Evolutionary conservation across 2,113 vertebrate species (phyloP).

Genomic region (Phaethornis superciliosus): DNA sequence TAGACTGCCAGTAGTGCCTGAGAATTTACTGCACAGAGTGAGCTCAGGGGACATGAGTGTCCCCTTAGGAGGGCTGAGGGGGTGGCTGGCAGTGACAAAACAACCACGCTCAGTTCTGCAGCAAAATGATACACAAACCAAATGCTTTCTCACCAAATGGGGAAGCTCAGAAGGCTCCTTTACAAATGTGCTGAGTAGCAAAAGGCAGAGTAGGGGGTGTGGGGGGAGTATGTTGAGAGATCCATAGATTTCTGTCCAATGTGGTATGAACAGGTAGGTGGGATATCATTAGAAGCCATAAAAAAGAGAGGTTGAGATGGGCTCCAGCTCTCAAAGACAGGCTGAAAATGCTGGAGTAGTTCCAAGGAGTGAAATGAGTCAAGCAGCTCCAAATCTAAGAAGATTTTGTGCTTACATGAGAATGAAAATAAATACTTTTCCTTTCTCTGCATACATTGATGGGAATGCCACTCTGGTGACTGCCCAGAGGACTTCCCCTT

Average conservation of each 20-base stretch:
- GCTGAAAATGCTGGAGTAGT: not conserved
- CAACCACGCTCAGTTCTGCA: not conserved
- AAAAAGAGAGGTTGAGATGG: not conserved
- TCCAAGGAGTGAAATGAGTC: not conserved
- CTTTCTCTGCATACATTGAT: not conserved
- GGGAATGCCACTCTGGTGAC: not conserved
- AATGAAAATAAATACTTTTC: not conserved
- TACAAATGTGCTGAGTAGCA: not conserved
- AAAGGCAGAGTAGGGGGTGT: not conserved
- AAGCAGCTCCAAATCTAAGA: not conserved
- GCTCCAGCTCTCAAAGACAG: not conserved
- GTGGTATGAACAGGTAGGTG: not conserved
- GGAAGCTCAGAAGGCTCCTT: not conserved
- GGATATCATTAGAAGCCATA: not conserved
- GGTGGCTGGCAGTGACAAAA: not conserved
- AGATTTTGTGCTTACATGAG: not conserved
- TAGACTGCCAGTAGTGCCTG: not conserved
- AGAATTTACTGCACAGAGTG: not conserved
- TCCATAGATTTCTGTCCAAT: not conserved
- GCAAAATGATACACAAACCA: not conserved
- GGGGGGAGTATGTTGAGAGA: accelerated
- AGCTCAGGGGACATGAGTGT: not conserved
- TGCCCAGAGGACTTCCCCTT: not conserved
- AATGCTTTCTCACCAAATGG: not conserved
- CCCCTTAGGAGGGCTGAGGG: not conserved